These are phyloP conservation scores for Lepidocolaptes lacrymiger DNA, from an alignment of 2,797 vertebrate genomes.

Conservation along the genomic window DNA sequence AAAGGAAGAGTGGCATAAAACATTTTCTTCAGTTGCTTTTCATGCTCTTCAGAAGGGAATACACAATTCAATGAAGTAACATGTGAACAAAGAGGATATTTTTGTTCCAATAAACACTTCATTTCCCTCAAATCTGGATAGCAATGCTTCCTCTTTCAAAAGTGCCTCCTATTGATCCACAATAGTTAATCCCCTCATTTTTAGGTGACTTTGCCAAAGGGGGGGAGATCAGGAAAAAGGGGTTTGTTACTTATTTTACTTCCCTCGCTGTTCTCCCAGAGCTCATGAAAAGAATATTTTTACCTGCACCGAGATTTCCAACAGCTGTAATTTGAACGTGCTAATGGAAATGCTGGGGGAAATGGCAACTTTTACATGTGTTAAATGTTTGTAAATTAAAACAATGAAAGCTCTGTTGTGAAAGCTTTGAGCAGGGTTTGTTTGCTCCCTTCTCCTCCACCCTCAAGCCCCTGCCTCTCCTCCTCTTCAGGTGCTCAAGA, in stretches of 20 bases:
- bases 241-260: slow-evolving; percentile 15
- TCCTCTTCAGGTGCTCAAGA: slow-evolving; percentile 54
- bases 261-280: neutral
- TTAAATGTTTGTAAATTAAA: slow-evolving; percentile 10
- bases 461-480: neutral
- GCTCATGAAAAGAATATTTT: neutral
- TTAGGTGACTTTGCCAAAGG: neutral
- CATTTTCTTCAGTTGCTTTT: slow-evolving; percentile 41
- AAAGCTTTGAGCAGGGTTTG: neutral
- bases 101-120: slow-evolving; percentile 67
- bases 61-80: slow-evolving; percentile 48
- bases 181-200: slow-evolving; percentile 55
- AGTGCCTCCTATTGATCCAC: slow-evolving; percentile 49
- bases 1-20: slow-evolving; percentile 36
- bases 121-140: slow-evolving; percentile 59
- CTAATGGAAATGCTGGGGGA: neutral
- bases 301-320: neutral
- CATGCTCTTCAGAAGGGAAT: slow-evolving; percentile 54
- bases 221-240: neutral
- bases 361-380: neutral
- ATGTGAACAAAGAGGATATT: slow-evolving; percentile 61
- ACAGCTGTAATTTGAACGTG: neutral
- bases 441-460: neutral
- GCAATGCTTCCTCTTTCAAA: slow-evolving; percentile 60
- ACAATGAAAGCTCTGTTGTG: slow-evolving; percentile 28